These are phyloP conservation scores for Glyphotaelius pellucidus DNA, from an alignment of 2,888 invertebrate species.

Conservation along the genomic window DNA sequence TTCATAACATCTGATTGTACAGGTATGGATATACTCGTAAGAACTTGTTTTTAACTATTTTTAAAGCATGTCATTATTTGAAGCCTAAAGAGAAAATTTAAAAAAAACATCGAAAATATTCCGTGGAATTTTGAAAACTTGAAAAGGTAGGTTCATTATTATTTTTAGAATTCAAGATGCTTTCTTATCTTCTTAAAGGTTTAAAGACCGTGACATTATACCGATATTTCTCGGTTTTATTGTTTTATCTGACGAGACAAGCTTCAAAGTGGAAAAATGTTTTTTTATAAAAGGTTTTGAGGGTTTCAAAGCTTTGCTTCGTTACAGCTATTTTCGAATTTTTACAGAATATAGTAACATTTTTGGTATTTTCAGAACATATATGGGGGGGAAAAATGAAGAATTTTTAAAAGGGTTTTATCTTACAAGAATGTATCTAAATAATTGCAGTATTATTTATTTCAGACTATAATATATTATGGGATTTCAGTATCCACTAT, in stretches of 20 bases:
- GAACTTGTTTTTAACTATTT: not conserved
- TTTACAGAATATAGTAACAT: not conserved
- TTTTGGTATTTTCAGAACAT: not conserved
- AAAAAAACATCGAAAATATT: not conserved
- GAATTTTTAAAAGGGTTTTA: not conserved
- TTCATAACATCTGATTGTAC: not conserved
- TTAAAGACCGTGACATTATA: not conserved
- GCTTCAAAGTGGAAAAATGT: not conserved
- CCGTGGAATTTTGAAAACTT: not conserved
- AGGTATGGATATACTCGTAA: not conserved
- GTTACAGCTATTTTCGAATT: not conserved
- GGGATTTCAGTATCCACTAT: not conserved
- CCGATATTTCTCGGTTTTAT: not conserved
- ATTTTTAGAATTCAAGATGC: not conserved
- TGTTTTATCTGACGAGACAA: not conserved
- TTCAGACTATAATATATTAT: not conserved
- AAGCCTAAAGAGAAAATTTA: not conserved
- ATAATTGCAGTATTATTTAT: not conserved
- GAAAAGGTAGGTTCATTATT: not conserved
- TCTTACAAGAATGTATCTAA: no score
- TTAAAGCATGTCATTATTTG: not conserved
- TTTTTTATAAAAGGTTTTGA: not conserved
- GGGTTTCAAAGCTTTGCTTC: not conserved
- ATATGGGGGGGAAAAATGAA: not conserved
- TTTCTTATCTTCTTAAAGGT: not conserved